These are phyloP conservation scores for Eupithecia abbreviata DNA, from an alignment of 2,888 invertebrate species.

Conservation along the genomic window DNA sequence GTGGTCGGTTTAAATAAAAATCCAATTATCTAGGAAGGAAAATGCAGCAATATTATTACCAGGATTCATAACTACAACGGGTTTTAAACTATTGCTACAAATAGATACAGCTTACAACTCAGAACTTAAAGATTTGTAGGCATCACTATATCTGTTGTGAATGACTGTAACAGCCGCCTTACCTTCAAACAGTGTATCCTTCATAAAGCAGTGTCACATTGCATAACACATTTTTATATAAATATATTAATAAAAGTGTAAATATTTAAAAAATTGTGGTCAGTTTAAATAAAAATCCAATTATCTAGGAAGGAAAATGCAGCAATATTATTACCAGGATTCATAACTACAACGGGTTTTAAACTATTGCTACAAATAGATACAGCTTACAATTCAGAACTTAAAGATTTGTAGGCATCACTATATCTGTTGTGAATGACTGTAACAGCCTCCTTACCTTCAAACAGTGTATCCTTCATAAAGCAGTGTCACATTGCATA, in stretches of 20 bases:
- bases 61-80: neutral
- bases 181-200: neutral
- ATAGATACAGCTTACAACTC: neutral
- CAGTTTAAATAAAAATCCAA: too few relatives aligned
- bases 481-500: constrained; percentile 45
- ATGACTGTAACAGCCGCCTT: neutral
- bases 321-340: too few relatives aligned
- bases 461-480: constrained; percentile 18
- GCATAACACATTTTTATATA: too few relatives aligned
- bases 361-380: neutral
- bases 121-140: neutral
- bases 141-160: neutral
- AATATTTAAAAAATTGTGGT: too few relatives aligned
- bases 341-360: neutral
- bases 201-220: constrained; percentile 45
- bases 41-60: too few relatives aligned
- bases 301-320: too few relatives aligned
- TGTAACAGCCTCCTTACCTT: neutral
- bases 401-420: neutral
- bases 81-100: neutral
- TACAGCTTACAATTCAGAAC: neutral
- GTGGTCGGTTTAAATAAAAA: too few relatives aligned
- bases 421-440: neutral
- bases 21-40: too few relatives aligned
- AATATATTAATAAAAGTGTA: neutral